Evolutionary conservation across 2,888 invertebrate species (phyloP), one percentile per base, ranked within the genome.

Genomic region (Seladonia tumulorum): DNA sequence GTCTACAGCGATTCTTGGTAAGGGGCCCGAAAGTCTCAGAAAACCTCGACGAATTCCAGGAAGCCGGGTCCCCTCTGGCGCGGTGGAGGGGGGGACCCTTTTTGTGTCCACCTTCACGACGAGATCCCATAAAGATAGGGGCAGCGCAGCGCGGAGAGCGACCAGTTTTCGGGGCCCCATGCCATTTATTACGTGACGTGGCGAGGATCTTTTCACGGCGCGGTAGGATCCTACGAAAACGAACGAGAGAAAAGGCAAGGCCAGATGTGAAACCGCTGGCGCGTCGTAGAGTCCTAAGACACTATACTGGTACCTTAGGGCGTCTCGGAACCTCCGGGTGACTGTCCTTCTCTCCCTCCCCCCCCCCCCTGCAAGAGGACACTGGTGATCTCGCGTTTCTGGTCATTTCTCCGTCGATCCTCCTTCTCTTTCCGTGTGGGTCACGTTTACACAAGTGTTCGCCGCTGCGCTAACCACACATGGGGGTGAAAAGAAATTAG

Each of bases 51-150:
- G 88, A 92, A 93, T 95, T 94, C 95, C 90, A 80, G 88, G 95
- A 95, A 95, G 81, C 82, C 83, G 83, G 85, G 88, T 83, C 89
- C 85, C 87, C 90, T 87, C 60, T 63, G 73, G 22, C 12, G 14
- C 35, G 49, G 22, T 39, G 68, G 39, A 35, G 12, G 60, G 60
- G 35, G 57, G 42, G 80, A 71, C 45, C 85, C 83, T 91, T 87
- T 89, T 90, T 90, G 85, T 90, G 85, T 91, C 89, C 83, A 85
- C 90, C 86, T 88, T 82, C 86, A 79, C 82, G 80, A 84, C 88
- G 83, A 92, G 93, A 94, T 93, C 92, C 91, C 91, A 92, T 92
- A 91, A 93, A 94, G 93, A 93, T 94, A 93, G 90, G 90, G 88
- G 77, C 88, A 83, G 72, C 83, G 72, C 83, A 47, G 80, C n/a